A percentile compares a stretch with the other conserved stretches of the same genome.
phyloP scores from a whole-genome alignment of 2,888 invertebrate genomes.

The Prosopocoilus inquinatus region DNA sequence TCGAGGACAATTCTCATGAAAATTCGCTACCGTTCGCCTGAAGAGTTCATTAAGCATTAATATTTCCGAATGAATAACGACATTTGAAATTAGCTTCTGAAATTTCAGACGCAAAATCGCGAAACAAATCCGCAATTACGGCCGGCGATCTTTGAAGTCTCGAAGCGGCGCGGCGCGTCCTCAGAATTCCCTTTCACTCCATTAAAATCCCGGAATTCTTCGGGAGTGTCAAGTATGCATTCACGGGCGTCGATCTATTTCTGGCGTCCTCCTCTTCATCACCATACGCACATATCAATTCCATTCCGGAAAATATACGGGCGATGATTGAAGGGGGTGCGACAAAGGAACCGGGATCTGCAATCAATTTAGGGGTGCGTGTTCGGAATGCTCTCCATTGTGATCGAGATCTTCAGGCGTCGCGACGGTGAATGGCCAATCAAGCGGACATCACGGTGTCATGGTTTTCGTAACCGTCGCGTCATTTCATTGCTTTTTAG shows the following conservation, averaged over 20 bases:
- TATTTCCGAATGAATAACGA: too few species aligned
- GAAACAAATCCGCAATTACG: background rate
- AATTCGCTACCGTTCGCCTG: too few species aligned
- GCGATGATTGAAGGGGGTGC: conserved; percentile 7
- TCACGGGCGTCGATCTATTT: background rate
- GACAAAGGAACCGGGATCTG: conserved; percentile 20
- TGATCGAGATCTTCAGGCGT: conserved; percentile 22
- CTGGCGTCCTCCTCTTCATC: background rate
- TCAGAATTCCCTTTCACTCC: background rate
- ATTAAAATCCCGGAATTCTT: background rate
- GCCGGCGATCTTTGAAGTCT: background rate
- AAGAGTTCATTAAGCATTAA: too few species aligned
- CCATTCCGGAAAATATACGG: conserved; percentile 7
- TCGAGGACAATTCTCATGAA: background rate
- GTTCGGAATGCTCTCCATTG: conserved; percentile 28
- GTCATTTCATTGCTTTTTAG: conserved; percentile 3
- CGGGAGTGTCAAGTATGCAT: background rate
- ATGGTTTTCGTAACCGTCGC: conserved; percentile 20
- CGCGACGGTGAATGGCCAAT: conserved; percentile 14
- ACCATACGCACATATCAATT: conserved; percentile 16
- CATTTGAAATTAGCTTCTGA: background rate
- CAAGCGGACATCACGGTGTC: conserved; percentile 22
- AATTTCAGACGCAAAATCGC: background rate
- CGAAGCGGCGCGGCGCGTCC: too few species aligned
- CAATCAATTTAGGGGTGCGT: conserved; percentile 30